Conservation (phyloP, 2,888 invertebrate species). For the Eupithecia tripunctaria region DNA sequence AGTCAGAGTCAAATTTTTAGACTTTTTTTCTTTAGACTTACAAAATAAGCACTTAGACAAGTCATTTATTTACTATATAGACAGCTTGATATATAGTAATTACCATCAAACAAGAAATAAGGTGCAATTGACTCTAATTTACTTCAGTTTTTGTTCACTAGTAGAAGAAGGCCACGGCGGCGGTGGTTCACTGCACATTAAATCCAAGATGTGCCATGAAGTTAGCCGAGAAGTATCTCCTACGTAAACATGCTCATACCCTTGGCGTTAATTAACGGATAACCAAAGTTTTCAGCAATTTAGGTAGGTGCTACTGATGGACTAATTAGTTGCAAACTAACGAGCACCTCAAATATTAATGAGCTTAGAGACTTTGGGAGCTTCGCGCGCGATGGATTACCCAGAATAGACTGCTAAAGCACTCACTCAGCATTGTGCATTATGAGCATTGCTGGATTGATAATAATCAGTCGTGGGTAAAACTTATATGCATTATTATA, state of each 20-base stretch:
- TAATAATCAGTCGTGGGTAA: background rate
- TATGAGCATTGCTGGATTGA: background rate
- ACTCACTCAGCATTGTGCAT: slow-evolving; percentile 4
- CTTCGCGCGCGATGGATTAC: slow-evolving; percentile 34
- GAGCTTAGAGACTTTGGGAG: slow-evolving; percentile 42
- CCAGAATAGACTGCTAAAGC: slow-evolving; percentile 2
- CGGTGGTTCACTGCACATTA: background rate
- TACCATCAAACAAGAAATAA: too few relatives aligned
- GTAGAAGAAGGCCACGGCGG: too few relatives aligned
- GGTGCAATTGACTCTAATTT: too few relatives aligned
- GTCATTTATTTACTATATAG: too few relatives aligned
- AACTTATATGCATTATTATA: too few relatives aligned
- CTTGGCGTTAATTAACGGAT: slow-evolving; percentile 42
- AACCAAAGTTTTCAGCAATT: slow-evolving; percentile 50
- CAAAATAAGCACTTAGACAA: too few relatives aligned
- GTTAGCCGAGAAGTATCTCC: background rate
- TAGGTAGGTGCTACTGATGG: slow-evolving; percentile 49
- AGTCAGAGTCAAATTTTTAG: too few relatives aligned
- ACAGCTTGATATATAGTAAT: too few relatives aligned
- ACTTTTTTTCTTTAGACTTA: too few relatives aligned
- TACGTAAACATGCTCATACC: background rate
- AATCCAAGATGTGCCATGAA: slow-evolving; percentile 1
- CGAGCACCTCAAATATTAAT: slow-evolving; percentile 55
- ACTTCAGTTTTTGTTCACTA: too few relatives aligned
- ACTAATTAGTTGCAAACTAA: slow-evolving; percentile 54